A percentile compares a stretch with the other conserved stretches of the same genome.
phyloP scores from a whole-genome alignment of 2,888 invertebrate genomes.

The Alviniconcha strummeri region DNA sequence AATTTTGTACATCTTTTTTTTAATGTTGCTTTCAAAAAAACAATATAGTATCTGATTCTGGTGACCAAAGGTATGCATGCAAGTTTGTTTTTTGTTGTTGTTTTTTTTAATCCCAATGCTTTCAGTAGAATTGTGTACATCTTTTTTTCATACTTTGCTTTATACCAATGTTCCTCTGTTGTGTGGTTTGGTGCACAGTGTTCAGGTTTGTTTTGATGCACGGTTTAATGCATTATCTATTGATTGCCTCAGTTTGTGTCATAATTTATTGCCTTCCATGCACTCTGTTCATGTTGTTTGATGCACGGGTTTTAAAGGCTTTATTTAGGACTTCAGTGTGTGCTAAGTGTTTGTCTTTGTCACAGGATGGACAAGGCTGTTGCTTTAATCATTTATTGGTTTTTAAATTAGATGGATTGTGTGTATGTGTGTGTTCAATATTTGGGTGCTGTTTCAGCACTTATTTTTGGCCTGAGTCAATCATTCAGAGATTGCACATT shows the following conservation, averaged over 20 bases:
- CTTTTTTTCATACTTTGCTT: neutral
- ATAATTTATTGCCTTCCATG: too few relatives aligned
- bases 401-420: neutral
- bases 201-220: slow-evolving; percentile 16
- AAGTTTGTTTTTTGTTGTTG: neutral
- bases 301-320: too few relatives aligned
- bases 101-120: neutral
- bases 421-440: neutral
- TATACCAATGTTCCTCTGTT: neutral
- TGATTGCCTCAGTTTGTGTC: neutral
- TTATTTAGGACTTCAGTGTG: too few relatives aligned
- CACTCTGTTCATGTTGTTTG: too few relatives aligned
- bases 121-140: neutral
- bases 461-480: too few relatives aligned
- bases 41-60: neutral
- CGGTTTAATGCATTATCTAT: neutral
- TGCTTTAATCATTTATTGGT: too few relatives aligned
- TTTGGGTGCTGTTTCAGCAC: too few relatives aligned
- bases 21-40: neutral
- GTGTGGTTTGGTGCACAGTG: slow-evolving; percentile 3
- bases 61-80: neutral
- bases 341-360: too few relatives aligned
- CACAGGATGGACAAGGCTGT: too few relatives aligned
- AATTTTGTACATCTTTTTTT: neutral
- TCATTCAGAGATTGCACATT: too few relatives aligned